Conservation (phyloP, 37 sponge, comb jelly and placozoan genomes). For the Aplysina aerophoba region DNA sequence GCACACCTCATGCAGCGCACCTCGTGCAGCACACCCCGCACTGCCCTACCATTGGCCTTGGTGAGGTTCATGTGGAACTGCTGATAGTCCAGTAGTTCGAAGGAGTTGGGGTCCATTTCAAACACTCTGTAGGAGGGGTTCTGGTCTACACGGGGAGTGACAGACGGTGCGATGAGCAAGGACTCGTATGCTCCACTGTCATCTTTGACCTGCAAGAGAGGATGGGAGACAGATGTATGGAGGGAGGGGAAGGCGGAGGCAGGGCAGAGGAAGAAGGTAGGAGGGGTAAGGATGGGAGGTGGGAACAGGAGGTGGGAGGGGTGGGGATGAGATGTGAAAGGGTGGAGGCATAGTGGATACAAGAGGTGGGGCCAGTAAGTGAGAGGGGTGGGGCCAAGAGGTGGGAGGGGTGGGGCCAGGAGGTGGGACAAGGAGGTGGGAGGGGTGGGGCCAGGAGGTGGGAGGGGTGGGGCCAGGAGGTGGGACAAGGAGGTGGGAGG, state of each 20-base stretch:
- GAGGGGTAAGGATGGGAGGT: no score
- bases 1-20: no score
- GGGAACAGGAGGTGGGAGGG: no score
- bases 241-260: slow-evolving; percentile 30
- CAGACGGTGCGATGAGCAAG: slow-evolving; percentile 70
- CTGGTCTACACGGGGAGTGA: slow-evolving; percentile 55
- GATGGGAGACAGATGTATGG: not conserved
- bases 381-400: slow-evolving; percentile 2
- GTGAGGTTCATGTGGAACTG: slow-evolving; percentile 82
- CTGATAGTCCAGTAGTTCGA: slow-evolving; percentile 60
- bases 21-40: slow-evolving; percentile 1
- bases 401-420: not conserved
- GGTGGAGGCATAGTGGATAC: no score
- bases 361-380: not conserved
- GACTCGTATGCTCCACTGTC: slow-evolving; percentile 59
- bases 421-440: no score
- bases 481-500: not conserved
- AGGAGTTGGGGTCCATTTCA: slow-evolving; percentile 60
- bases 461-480: not conserved
- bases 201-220: slow-evolving; percentile 46
- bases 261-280: no score
- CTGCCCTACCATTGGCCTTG: slow-evolving; percentile 62
- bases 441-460: not conserved
- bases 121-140: slow-evolving; percentile 81
- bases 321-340: no score